Percentiles rank a stretch among this genome's conserved stretches.
These are phyloP conservation scores for Notodonta ziczac DNA, from an alignment of 2,888 invertebrate genomes.

Conservation along the genomic window DNA sequence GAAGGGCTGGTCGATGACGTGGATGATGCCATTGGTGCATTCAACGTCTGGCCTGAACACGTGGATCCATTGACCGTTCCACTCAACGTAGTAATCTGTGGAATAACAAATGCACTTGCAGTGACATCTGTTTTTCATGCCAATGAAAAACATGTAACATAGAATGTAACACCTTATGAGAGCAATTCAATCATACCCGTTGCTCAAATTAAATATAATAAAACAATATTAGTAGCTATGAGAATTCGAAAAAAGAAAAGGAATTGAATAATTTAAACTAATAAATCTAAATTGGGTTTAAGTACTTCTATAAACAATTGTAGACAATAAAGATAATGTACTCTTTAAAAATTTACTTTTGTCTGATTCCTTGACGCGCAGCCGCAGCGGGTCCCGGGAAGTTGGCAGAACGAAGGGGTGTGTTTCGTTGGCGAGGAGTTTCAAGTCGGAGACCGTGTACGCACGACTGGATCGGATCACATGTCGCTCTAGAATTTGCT, in stretches of 20 bases:
- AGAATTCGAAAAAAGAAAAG: too few relatives aligned
- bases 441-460: constrained; percentile 92
- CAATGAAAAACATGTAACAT: background rate
- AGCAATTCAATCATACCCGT: too few relatives aligned
- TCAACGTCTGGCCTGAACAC: constrained; percentile 96
- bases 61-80: constrained; percentile 93
- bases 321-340: constrained; percentile 40
- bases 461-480: constrained; percentile 91
- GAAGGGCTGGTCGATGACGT: constrained; percentile 95
- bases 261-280: too few relatives aligned
- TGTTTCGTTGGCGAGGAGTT: constrained; percentile 88
- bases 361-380: constrained; percentile 90
- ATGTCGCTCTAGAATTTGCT: constrained; percentile 94
- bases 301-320: background rate
- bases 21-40: constrained; percentile 98
- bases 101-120: background rate
- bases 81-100: constrained; percentile 93
- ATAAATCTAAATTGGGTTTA: background rate
- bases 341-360: constrained; percentile 81
- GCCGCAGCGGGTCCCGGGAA: constrained; percentile 88
- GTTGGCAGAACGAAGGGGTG: constrained; percentile 88
- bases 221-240: too few relatives aligned
- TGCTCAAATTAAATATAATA: background rate
- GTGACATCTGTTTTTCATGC: background rate
- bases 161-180: too few relatives aligned